Conservation (phyloP, 2,113 vertebrate genomes). For the Brienomyrus brachyistius region DNA sequence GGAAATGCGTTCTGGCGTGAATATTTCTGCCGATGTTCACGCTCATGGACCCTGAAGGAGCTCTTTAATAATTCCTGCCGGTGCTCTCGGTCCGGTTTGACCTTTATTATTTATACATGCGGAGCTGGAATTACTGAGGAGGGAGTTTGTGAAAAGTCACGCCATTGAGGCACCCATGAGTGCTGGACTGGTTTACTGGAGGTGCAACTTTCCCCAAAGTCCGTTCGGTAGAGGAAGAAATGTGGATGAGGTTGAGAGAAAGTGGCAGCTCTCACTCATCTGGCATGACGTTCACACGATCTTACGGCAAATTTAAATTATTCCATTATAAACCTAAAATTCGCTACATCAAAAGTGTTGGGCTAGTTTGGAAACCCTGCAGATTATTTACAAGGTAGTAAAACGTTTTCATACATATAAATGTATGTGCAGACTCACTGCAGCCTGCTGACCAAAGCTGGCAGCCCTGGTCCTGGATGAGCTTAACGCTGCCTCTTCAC, state of each 20-base stretch:
- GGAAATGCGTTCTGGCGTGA: neutral
- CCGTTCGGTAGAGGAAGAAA: neutral
- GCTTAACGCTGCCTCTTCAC: neutral
- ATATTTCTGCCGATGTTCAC: neutral
- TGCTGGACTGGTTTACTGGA: neutral
- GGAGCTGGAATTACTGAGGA: neutral
- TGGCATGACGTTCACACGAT: neutral
- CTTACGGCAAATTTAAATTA: neutral
- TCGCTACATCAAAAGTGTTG: neutral
- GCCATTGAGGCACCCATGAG: neutral
- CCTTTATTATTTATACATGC: conserved; percentile 2
- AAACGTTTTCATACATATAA: neutral
- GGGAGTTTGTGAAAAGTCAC: neutral
- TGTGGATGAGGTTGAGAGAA: neutral
- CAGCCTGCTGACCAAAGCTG: neutral
- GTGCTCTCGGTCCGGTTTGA: neutral
- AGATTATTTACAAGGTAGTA: neutral
- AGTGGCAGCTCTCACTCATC: neutral
- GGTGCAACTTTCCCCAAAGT: neutral
- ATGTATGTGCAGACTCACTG: neutral
- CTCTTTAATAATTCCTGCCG: neutral
- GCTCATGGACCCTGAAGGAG: neutral
- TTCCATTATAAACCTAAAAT: neutral
- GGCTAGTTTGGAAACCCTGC: neutral
- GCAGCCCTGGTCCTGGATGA: neutral